phyloP scores from a whole-genome alignment of 2,888 invertebrate genomes.

The Villa cingulata region DNA sequence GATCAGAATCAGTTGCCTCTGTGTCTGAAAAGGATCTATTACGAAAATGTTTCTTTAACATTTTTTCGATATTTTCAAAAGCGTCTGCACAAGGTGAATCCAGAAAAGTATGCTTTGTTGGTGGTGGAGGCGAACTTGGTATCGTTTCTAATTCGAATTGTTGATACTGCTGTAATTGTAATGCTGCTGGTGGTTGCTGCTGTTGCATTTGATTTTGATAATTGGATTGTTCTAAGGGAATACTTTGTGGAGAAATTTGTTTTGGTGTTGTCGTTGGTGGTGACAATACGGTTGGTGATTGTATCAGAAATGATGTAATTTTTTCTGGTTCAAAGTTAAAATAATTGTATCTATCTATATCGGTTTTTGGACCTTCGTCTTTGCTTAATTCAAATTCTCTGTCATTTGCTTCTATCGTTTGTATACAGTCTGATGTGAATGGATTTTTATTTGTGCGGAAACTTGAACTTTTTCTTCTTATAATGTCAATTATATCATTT shows the following conservation, averaged over 20 bases:
- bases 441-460: constrained; percentile 10
- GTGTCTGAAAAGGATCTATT: constrained; percentile 28
- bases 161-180: constrained; percentile 1
- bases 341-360: constrained; percentile 11
- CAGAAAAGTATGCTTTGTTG: constrained; percentile 10
- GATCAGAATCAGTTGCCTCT: constrained; percentile 20
- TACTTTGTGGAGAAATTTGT: not conserved
- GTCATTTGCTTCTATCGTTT: not conserved
- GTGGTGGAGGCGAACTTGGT: constrained; percentile 2
- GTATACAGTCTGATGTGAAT: constrained; percentile 10
- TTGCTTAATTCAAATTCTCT: not conserved
- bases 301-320: constrained; percentile 10
- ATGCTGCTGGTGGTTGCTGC: constrained; percentile 4
- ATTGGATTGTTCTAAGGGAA: constrained; percentile 6
- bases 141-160: too few species aligned
- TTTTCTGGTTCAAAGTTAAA: constrained; percentile 15
- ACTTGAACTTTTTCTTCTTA: not conserved
- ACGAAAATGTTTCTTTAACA: constrained; percentile 17
- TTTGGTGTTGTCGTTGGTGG: too few species aligned
- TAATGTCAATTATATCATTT: not conserved
- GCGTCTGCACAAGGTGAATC: constrained; percentile 13
- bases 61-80: constrained; percentile 14
- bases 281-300: not conserved
- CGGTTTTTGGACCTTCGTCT: constrained; percentile 9
- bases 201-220: constrained; percentile 11